phyloP scores from a whole-genome alignment of 2,797 vertebrate species.

The Fratercula arctica region DNA sequence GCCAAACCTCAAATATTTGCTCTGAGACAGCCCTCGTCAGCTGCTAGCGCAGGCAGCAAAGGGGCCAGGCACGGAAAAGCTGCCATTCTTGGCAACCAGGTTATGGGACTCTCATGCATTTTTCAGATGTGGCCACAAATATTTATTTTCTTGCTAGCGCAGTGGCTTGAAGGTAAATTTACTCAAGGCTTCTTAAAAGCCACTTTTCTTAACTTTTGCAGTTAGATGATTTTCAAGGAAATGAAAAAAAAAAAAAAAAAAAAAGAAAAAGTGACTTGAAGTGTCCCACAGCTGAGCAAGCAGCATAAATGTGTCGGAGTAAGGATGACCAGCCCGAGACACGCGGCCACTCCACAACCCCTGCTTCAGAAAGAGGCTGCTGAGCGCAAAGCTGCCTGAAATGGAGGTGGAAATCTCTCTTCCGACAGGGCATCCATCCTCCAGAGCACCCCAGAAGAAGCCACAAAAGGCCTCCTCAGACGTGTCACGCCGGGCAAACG shows the following conservation, averaged over 20 bases:
- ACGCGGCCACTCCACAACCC: rapidly evolving
- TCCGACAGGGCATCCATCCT: not conserved
- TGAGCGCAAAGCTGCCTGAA: not conserved
- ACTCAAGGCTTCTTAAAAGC: not conserved
- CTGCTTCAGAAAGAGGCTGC: not conserved
- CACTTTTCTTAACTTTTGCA: not conserved
- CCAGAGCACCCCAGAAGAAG: not conserved
- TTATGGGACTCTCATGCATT: not conserved
- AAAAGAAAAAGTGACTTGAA: not conserved
- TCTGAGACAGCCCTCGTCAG: not conserved
- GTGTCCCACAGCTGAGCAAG: not conserved
- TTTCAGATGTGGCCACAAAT: slow-evolving; percentile 23
- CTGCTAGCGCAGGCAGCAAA: not conserved
- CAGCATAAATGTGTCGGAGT: not conserved
- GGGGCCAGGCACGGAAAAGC: not conserved
- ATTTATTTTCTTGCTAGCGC: slow-evolving; percentile 40
- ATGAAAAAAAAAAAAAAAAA: not conserved
- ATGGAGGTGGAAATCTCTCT: not conserved
- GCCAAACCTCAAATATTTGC: slow-evolving; percentile 58
- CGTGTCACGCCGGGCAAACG: rapidly evolving
- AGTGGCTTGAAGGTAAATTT: slow-evolving; percentile 29
- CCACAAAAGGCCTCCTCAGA: rapidly evolving
- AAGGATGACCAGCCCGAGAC: rapidly evolving
- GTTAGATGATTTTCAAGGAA: not conserved
- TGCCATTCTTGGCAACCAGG: not conserved